Percentiles rank a stretch among this genome's conserved stretches.
Evolutionary conservation across 2,113 vertebrate species (phyloP).

Genomic region (Embiotoca jacksoni): DNA sequence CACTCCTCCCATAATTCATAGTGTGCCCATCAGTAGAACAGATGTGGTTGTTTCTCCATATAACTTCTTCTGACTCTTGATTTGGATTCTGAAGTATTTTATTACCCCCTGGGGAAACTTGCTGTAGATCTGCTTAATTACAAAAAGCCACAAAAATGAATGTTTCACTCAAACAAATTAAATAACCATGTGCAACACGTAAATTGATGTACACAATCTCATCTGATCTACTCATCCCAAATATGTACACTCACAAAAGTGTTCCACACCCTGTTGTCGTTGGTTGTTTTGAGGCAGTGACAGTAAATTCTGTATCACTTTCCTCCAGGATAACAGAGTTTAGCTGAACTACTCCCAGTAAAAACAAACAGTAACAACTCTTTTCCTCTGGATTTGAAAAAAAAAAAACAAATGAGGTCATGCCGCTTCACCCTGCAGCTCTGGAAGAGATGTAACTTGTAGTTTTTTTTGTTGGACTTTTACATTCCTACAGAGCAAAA

Average conservation of each 20-base stretch:
- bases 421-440: constrained; percentile 35
- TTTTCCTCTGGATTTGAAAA: constrained; percentile 28
- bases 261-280: constrained; percentile 7
- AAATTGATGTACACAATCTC: constrained; percentile 22
- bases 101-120: constrained; percentile 19
- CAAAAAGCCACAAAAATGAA: constrained; percentile 43
- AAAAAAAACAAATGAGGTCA: constrained; percentile 41
- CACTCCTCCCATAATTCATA: constrained; percentile 20
- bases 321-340: constrained; percentile 26
- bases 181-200: background rate
- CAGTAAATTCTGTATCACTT: constrained; percentile 26
- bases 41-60: constrained; percentile 20
- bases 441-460: constrained; percentile 24
- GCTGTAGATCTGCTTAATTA: constrained; percentile 41
- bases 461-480: constrained; percentile 29
- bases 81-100: constrained; percentile 29
- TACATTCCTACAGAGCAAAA: background rate
- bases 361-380: constrained; percentile 50
- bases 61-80: constrained; percentile 13
- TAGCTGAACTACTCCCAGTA: constrained; percentile 42
- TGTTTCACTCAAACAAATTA: constrained; percentile 29
- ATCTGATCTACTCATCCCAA: constrained; percentile 17
- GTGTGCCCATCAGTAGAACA: constrained; percentile 1
- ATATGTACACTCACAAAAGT: constrained; percentile 4
- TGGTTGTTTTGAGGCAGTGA: constrained; percentile 7